Conservation (phyloP, 2,797 vertebrate species). For the Decapterus maruadsi region DNA sequence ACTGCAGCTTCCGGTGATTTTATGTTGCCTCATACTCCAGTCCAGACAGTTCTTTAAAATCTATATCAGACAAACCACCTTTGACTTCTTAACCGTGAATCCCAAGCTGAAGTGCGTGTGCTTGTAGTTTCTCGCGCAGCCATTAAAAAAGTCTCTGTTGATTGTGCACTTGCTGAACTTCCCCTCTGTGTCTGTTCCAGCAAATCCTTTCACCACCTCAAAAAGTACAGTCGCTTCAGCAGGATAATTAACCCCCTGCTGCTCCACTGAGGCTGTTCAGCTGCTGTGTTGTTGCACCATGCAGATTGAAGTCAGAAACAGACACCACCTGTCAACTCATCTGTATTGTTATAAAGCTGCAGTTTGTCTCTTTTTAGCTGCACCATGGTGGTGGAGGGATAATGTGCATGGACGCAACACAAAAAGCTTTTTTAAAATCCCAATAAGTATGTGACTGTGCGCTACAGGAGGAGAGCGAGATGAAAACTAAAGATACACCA, state of each 20-base stretch:
- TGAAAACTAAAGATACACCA: neutral
- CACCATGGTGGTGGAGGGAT: neutral
- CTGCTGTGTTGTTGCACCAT: neutral
- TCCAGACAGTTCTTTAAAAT: neutral
- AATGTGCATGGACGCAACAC: neutral
- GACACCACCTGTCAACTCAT: neutral
- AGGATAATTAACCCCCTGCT: constrained; percentile 1
- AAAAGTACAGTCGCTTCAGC: neutral
- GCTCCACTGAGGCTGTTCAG: neutral
- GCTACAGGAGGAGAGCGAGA: neutral
- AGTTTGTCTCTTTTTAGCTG: neutral
- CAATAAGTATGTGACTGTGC: neutral
- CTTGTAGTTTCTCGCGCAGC: neutral
- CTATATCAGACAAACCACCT: neutral
- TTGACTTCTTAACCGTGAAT: neutral
- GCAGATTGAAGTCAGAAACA: neutral
- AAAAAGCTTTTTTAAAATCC: neutral
- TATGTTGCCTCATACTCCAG: no score
- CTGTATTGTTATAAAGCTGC: neutral
- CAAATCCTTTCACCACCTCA: neutral
- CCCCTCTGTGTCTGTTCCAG: constrained; percentile 6
- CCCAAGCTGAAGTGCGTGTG: neutral
- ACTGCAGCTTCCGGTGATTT: no score
- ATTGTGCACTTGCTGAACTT: neutral
- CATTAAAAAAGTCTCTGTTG: neutral